phyloP scores from a whole-genome alignment of 1,140 invertebrate species.

The Pomacea maculata region DNA sequence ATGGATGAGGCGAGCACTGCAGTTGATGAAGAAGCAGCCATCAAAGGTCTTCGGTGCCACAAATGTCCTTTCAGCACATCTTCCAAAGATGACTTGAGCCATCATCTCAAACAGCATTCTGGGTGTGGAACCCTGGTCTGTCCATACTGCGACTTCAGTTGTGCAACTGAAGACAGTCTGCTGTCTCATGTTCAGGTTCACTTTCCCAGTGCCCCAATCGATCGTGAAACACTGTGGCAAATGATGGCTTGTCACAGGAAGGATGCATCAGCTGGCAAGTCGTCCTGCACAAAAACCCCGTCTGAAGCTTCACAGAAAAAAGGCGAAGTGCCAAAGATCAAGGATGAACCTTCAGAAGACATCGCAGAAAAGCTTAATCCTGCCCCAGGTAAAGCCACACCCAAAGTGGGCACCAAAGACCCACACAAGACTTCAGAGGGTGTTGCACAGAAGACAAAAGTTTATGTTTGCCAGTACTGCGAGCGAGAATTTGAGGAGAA shows the following conservation, averaged over 20 bases:
- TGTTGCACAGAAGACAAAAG: conserved; percentile 30
- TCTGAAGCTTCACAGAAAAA: conserved; percentile 13
- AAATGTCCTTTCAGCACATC: conserved; percentile 54
- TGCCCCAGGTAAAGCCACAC: neutral
- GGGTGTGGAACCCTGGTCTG: conserved; percentile 41
- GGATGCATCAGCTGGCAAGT: conserved; percentile 4
- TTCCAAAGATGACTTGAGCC: conserved; percentile 38
- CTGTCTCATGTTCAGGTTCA: conserved; percentile 52
- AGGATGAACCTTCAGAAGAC: conserved; percentile 1
- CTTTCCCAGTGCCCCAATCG: conserved; percentile 49
- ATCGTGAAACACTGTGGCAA: conserved; percentile 33
- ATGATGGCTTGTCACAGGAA: conserved; percentile 25
- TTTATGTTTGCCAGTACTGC: conserved; percentile 61
- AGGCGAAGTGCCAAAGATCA: conserved; percentile 4
- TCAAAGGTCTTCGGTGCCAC: conserved; percentile 48
- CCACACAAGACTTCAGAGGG: conserved; percentile 18
- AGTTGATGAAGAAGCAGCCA: neutral
- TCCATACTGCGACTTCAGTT: conserved; percentile 55
- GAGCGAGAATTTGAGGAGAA: conserved; percentile 59
- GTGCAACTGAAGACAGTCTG: conserved; percentile 38
- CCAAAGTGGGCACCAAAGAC: neutral
- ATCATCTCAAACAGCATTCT: conserved; percentile 47
- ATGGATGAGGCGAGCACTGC: neutral
- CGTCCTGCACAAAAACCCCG: neutral
- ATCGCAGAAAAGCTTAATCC: conserved; percentile 32